Evolutionary conservation across 2,797 vertebrate genomes (phyloP), one percentile per base, ranked within the genome.

Genomic region (Rousettus madagascariensis): DNA sequence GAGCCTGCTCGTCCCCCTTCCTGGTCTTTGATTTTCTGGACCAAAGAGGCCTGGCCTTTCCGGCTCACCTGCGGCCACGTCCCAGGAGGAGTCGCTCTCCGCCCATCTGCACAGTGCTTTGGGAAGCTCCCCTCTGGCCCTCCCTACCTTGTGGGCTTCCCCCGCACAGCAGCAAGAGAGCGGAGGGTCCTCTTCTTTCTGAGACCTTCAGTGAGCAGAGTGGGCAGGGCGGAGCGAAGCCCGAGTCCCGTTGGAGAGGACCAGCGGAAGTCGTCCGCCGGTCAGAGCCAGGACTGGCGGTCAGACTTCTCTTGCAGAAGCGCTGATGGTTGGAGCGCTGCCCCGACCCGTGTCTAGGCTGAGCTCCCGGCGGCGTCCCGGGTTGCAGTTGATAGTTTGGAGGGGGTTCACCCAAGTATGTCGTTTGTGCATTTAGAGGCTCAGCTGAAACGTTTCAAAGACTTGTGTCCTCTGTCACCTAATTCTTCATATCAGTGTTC

Each of bases 21-120:
- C 75, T 85, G 15, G 84, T 16, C 57, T 59, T 86, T 75, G 61
- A 36, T 88, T 93, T 80, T 95, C 84, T 92, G 49, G 15, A 38
- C 66, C 86, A 83, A 30, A 95, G 80, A 65, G n/a, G 46, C n/a
- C 49, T 84, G 12, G 17, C 57, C 9, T 41, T 68, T 83, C 55
- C 38, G 63, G 30, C 26, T 86, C 43, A 17, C 43, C 30, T 65
- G 19, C 8, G 66, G 20, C 77, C 55, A 8, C 38, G 24, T 38
- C 79, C 94, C 59, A 46, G 30, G 38, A 84, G 41, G 51, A 79
- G 43, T 53, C n/a, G 6, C 38, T 79, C 28, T 49, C 30, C 57
- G 72, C 12, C 24, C 22, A 3, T 91, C 49, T 61, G 74, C 41
- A n/a, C 3, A 46, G 65, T 72, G 61, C 86, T 89, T 85, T 13